Percentiles rank a stretch among this genome's conserved stretches.
Conservation (phyloP, 2,888 invertebrate species). For the Torymus aiolomorphi region DNA sequence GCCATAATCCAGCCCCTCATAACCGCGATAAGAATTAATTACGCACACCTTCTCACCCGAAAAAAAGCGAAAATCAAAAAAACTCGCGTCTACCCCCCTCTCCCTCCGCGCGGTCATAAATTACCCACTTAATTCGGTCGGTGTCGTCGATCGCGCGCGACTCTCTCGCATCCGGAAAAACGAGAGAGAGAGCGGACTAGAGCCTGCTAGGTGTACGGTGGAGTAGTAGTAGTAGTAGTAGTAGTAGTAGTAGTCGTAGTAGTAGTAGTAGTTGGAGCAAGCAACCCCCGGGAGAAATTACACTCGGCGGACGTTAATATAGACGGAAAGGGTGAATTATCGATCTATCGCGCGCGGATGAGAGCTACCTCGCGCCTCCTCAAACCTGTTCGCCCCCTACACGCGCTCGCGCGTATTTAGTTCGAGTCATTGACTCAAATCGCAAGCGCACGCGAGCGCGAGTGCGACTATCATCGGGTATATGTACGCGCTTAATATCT, state of each 20-base stretch:
- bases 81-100: neutral
- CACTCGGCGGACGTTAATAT: slow-evolving; percentile 48
- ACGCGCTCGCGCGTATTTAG: slow-evolving; percentile 64
- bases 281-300: slow-evolving; percentile 56
- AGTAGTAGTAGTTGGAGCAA: too few relatives aligned
- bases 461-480: slow-evolving; percentile 60
- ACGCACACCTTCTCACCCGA: slow-evolving; percentile 8
- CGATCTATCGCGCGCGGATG: slow-evolving; percentile 37
- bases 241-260: too few relatives aligned
- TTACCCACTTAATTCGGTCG: slow-evolving; percentile 44
- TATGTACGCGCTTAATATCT: slow-evolving; percentile 60
- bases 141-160: slow-evolving; percentile 59
- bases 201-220: neutral
- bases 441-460: slow-evolving; percentile 55
- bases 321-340: slow-evolving; percentile 56
- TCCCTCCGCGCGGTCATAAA: neutral
- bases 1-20: slow-evolving; percentile 4
- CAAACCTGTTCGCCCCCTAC: slow-evolving; percentile 47
- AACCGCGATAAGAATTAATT: slow-evolving; percentile 51
- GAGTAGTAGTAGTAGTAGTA: too few relatives aligned
- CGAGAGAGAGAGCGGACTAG: neutral
- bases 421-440: slow-evolving; percentile 70
- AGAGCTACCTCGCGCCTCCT: neutral
- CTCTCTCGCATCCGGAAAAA: slow-evolving; percentile 44
- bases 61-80: neutral